Base-by-base conservation (phyloP, 2,888 invertebrate genomes). In the Drosophila kuntzei region DNA sequence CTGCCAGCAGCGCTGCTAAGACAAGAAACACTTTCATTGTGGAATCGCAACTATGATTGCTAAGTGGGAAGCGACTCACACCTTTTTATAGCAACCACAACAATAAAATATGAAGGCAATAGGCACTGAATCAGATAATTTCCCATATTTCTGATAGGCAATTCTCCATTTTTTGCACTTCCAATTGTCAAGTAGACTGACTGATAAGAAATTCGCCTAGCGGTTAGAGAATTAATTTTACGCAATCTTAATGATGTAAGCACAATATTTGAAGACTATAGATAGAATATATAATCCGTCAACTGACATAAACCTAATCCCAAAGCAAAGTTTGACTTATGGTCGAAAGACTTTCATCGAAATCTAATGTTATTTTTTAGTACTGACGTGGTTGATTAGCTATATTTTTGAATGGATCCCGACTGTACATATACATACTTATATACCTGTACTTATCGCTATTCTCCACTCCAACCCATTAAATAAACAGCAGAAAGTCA, bases 1-100 rank as follows among this genome's bases (percentile, higher is more conserved):
- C 66, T 14, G 34, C 67, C 16, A 55, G n/a, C 7, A 73, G 39
- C n/a, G 64, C 76, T 47, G 55, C 58, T 16, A 73, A 2, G 5
- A 73, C 46, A 8, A 71, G 7, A 34, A 59, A 53, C 7, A 57
- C 59, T 59, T 64, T 73, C 73, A 73, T 73, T 27, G 1, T 39
- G 51, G 5, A 22, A 18, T 47, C 37, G 11, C 25, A 39, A 51
- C 12, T 43, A 47, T 29, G 22, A 54, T 32, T 71, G 43, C 3
- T 34, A 12, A 12, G 12, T 12, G n/a, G 3, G 0, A 6, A 22
- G 14, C 5, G 22, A 20, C 11, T 9, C 18, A 0, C n/a, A 25
- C 6, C 25, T 9, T 64, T 76, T 64, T 73, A 73, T 73, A 73
- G 58, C 8, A 34, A n/a, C 11, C 4, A 36, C 27, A 44, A 44